Conservation (phyloP, 1,140 invertebrate genomes). For the Drosophila kanapiae region DNA sequence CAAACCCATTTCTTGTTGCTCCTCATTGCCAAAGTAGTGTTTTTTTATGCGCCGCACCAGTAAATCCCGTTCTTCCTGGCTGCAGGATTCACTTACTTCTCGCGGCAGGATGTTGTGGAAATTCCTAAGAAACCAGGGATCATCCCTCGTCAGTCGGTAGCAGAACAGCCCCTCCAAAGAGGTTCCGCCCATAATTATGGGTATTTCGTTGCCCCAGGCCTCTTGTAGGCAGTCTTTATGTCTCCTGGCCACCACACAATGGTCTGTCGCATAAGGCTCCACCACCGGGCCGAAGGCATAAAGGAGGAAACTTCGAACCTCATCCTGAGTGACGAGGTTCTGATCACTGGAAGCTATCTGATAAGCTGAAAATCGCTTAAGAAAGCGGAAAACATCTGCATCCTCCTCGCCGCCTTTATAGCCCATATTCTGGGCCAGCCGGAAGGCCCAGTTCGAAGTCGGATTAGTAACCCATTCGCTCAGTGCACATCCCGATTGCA, state of each 20-base stretch:
- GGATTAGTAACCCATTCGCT: constrained; percentile 75
- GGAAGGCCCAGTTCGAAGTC: constrained; percentile 46
- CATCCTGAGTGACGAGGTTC: constrained; percentile 46
- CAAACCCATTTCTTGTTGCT: constrained; percentile 46
- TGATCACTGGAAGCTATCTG: constrained; percentile 86
- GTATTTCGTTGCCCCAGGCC: constrained; percentile 84
- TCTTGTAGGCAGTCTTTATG: constrained; percentile 46
- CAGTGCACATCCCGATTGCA: constrained; percentile 87
- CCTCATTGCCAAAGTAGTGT: constrained; percentile 56
- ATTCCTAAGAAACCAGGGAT: constrained; percentile 48
- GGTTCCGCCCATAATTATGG: constrained; percentile 84
- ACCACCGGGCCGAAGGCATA: constrained; percentile 67
- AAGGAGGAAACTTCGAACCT: constrained; percentile 42
- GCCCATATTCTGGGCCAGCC: constrained; percentile 58
- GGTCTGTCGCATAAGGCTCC: constrained; percentile 64
- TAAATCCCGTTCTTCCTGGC: constrained; percentile 35
- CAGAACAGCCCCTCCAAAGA: constrained; percentile 71
- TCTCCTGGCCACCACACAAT: constrained; percentile 62
- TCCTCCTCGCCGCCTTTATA: constrained; percentile 64
- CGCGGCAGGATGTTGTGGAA: constrained; percentile 59
- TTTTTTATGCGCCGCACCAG: constrained; percentile 49
- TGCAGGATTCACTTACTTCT: constrained; percentile 52
- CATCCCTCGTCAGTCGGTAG: constrained; percentile 34
- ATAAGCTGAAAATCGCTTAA: constrained; percentile 60
- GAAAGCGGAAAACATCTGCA: constrained; percentile 51